These are phyloP conservation scores for Neuroterus valhalla DNA, from an alignment of 1,140 invertebrate genomes.

Conservation along the genomic window DNA sequence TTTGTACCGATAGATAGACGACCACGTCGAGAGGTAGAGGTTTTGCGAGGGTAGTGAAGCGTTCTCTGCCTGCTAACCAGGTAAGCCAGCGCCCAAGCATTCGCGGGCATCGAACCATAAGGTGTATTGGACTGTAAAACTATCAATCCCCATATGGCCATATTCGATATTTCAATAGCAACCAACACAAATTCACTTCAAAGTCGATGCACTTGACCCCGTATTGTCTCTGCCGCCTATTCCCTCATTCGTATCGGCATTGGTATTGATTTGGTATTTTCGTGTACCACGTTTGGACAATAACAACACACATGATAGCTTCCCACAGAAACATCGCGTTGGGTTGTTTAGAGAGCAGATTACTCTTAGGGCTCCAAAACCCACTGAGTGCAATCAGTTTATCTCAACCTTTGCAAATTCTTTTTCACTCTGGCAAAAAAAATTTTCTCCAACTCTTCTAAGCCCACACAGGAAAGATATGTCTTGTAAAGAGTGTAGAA, in stretches of 20 bases:
- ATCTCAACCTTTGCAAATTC: no score
- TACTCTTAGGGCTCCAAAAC: no score
- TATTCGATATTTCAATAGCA: conserved; percentile 55
- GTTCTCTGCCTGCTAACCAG: conserved; percentile 52
- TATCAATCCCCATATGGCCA: conserved; percentile 56
- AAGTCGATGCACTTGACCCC: conserved; percentile 37
- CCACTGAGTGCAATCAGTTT: no score
- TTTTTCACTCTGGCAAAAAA: no score
- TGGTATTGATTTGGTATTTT: no score
- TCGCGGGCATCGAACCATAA: conserved; percentile 62
- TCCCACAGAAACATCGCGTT: no score
- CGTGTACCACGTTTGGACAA: no score
- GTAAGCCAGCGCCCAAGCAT: conserved; percentile 51
- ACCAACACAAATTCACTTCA: conserved; percentile 47
- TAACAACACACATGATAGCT: no score
- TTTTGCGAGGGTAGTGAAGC: conserved; percentile 57
- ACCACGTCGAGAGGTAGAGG: conserved; percentile 39
- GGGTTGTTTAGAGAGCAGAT: no score
- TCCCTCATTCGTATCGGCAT: background rate
- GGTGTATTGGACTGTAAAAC: conserved; percentile 63
- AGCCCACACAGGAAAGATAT: no score
- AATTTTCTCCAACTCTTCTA: no score
- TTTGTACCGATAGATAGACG: background rate
- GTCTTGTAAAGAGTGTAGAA: no score
- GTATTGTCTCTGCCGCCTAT: background rate